Base-by-base conservation (phyloP, 1,140 invertebrate species). In the Drosophila athabasca region DNA sequence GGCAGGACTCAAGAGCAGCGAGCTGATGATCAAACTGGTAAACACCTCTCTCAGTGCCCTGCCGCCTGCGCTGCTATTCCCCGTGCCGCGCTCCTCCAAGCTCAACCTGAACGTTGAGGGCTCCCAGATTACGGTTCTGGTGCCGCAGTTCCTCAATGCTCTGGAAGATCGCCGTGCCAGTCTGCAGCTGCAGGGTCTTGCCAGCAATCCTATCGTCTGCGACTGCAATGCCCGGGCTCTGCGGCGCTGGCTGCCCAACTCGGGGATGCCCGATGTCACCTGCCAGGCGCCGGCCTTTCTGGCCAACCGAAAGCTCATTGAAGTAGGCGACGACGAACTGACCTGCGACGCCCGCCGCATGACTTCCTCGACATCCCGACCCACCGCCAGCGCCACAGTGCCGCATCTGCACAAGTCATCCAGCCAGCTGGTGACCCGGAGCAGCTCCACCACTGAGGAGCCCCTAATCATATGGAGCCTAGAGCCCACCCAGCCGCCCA, bases 391-490 rank as follows among this genome's bases (percentile, higher is more conserved):
- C 91, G 91, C 11, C 41, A 60, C 64, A 13, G n/a, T 92, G 92
- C 19, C 78, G 70, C 73, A 80, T 65, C 51, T 91, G 46, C 62
- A 80, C 0, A 79, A 90, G 57, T 84, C 82, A 3, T 90, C 93
- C 39, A 93, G 93, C 2, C 92, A 93, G 15, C 62, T 93, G 43
- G 65, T 91, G 2, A 91, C 93, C 31, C 93, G 92, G 44, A 94
- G 94, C 15, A 90, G 92, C 55, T 93, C 93, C 1, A 94, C 94
- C 22, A 95, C 94, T 2, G 93, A 94, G 1, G 95, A 97, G 82
- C 96, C 96, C 0, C 95, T 97, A 54, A 97, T 97, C 29, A 97
- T 97, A 71, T 97, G 96, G 96, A 97, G 96, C 6, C 93, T 96
- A 9, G 94, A 95, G 5, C 95, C 95, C 4, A 94, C 94, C 1